Evolutionary conservation across 2,113 vertebrate genomes (phyloP), one percentile per base, ranked within the genome.

Genomic region (Aepyceros melampus): DNA sequence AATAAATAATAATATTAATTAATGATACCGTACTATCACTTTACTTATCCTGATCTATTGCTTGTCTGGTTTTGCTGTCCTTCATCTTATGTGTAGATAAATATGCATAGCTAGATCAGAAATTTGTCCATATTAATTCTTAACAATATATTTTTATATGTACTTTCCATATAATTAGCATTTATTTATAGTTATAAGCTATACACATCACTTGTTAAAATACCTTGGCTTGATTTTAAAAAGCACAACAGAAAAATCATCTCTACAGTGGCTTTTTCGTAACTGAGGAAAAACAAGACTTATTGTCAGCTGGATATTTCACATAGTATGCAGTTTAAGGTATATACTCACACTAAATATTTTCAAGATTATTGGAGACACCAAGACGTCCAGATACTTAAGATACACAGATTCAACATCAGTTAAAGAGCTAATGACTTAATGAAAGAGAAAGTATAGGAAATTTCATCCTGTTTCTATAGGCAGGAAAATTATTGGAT

Each of bases 361-460:
- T 96, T 53, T 21, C 74, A 74, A 3, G 6, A 88, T 78, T 56
- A 45, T 1, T n/a, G 6, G 76, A 81, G 64, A 81, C 49, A 64
- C 31, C 60, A 79, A 87, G 53, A 87, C 36, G 40, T 51, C 17
- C 15, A n/a, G 36, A 60, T 36, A 92, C n/a, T 87, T 71, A 85
- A 74, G 29, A 76, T 29, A 36, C 5, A 87, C 84, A 95, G 87
- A 60, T 83, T 83, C 74, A 67, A 23, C 88, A 19, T 43, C 49
- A 96, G 7, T 29, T 58, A 92, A 94, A 98, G 90, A 98, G 17
- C 23, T 94, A 81, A 81, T 96, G 23, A 16, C 67, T 86, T 96
- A 25, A 58, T 93, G 62, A 93, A 82, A 96, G 91, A 64, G 2
- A 95, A 95, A 64, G 3, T 36, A 43, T 56, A 64, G 10, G 49